Evolutionary conservation across 2,113 vertebrate species (phyloP).

Genomic region (Atrichornis clamosus): DNA sequence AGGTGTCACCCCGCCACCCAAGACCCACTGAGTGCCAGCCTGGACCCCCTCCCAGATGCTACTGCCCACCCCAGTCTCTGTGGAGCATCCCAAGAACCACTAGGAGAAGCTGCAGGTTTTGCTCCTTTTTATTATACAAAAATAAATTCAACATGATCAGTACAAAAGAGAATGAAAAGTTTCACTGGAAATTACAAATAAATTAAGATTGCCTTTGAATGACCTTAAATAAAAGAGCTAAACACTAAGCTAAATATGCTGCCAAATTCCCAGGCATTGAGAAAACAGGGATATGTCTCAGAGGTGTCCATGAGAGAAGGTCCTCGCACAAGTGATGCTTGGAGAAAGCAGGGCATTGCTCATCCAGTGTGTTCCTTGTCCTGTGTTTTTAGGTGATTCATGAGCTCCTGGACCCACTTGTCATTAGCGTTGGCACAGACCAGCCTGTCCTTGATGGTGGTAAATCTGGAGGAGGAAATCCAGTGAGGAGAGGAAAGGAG

Average conservation of each 20-base stretch:
- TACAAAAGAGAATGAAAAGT: not conserved
- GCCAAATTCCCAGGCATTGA: not conserved
- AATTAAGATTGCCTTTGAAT: not conserved
- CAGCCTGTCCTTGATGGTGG: not conserved
- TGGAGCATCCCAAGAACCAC: not conserved
- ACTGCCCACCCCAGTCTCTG: not conserved
- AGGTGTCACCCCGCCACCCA: too few relatives aligned
- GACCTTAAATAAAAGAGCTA: not conserved
- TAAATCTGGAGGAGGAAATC: constrained; percentile 42
- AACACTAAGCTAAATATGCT: not conserved
- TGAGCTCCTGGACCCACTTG: constrained; percentile 19
- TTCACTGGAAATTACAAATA: not conserved
- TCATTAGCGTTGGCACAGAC: not conserved
- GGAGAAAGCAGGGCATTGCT: not conserved
- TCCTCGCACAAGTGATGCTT: not conserved
- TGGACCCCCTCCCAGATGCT: not conserved
- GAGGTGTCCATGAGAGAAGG: not conserved
- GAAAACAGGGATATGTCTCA: accelerated
- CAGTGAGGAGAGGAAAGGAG: not conserved
- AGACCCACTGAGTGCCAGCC: not conserved
- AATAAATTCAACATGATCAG: not conserved
- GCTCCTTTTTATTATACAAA: not conserved
- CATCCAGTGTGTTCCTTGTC: not conserved
- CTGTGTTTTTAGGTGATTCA: not conserved
- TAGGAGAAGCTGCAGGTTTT: not conserved